Conservation (phyloP, 2,113 vertebrate genomes). For the Thalassarche chlororhynchos region DNA sequence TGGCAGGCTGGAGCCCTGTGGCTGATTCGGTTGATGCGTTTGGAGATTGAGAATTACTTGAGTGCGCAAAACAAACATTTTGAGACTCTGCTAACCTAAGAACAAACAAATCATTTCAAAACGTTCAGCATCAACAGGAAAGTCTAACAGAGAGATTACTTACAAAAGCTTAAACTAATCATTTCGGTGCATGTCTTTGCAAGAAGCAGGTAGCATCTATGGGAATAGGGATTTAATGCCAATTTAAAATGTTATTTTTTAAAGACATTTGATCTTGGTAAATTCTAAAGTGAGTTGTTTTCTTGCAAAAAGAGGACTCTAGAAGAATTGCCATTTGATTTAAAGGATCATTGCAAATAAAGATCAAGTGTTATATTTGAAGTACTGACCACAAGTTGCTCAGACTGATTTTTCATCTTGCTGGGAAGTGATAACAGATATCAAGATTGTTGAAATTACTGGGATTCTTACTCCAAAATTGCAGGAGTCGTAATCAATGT, state of each 20-base stretch:
- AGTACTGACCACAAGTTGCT: background rate
- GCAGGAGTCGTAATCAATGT: background rate
- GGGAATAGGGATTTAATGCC: background rate
- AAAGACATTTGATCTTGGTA: background rate
- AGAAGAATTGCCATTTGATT: background rate
- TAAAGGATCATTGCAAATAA: background rate
- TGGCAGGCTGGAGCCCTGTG: background rate
- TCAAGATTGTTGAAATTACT: background rate
- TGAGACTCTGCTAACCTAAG: background rate
- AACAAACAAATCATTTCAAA: background rate
- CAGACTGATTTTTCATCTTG: background rate
- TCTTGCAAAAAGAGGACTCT: background rate
- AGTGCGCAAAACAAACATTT: background rate
- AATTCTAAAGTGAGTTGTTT: background rate
- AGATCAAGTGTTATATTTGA: background rate
- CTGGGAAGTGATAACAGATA: background rate
- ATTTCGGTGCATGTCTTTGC: background rate
- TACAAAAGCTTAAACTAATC: background rate
- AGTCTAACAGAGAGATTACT: background rate
- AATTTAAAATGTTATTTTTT: background rate
- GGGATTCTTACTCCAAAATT: background rate
- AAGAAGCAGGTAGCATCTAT: background rate
- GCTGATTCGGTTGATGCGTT: background rate
- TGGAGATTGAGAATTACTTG: background rate
- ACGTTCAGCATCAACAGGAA: background rate